Base-by-base conservation (phyloP, 2,888 invertebrate species). In the Orchesellides sinensis region DNA sequence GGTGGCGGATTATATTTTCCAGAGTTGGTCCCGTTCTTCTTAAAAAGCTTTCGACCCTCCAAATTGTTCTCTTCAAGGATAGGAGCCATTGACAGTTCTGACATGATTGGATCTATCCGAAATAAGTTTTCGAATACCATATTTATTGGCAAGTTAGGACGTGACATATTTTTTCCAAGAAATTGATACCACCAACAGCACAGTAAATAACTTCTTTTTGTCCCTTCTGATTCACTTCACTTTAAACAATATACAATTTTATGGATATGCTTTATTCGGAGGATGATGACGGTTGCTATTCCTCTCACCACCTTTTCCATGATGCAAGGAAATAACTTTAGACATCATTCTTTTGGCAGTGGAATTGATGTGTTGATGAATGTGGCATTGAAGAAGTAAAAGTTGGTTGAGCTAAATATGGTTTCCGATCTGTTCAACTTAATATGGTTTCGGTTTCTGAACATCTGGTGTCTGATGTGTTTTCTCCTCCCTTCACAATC, bases 111-210 rank as follows among this genome's bases (percentile, higher is more conserved):
- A 61, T 84, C 84, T n/a, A 78, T 65, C 78, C 83, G 82, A 61
- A 87, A 84, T 32, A 85, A 56, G 83, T 84, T 85, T 75, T 86
- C 86, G 69, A 85, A 85, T 56, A 85, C 84, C 69, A 83, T 75
- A 77, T 85, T 84, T 49, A 84, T 82, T 2, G 84, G 84, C 19
- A 80, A 66, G 29, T 32, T 80, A 2, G 80, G 73, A 45, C 80
- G 80, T 56, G 80, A 45, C 80, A 80, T 80, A 29, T 61, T 72
- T 27, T 10, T 40, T 23, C 23, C 19, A 17, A 10, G 40, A 70
- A 54, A 65, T 1, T 75, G 40, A 66, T 75, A 54, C 45, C 40
- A 66, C n/a, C n/a, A 32, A 29, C 35, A 27, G 27, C 2, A 56
- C 1, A 25, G n/a, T 47, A 61, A 78, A 56, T 49, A 14, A 27